Evolutionary conservation across 2,888 invertebrate genomes (phyloP).

Genomic region (Diploptera punctata): DNA sequence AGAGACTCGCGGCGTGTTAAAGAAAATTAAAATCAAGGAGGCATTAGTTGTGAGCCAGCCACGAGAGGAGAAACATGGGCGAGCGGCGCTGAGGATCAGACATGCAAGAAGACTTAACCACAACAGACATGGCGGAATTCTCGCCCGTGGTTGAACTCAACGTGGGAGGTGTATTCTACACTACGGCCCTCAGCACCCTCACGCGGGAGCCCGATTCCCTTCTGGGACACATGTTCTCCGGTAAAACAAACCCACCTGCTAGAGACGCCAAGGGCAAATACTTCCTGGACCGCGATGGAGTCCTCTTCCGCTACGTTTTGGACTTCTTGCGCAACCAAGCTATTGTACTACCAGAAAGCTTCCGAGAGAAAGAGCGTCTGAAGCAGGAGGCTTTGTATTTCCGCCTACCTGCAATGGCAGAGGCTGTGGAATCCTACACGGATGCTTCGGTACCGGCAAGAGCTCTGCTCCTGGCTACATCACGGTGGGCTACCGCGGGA

Average conservation of each 20-base stretch:
- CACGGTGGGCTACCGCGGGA: slow-evolving; percentile 95
- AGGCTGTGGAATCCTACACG: slow-evolving; percentile 60
- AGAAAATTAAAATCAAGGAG: slow-evolving; percentile 3
- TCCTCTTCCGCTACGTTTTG: slow-evolving; percentile 94
- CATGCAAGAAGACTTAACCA: slow-evolving; percentile 39
- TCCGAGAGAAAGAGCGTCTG: slow-evolving; percentile 83
- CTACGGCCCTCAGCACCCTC: slow-evolving; percentile 84
- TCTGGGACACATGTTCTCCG: slow-evolving; percentile 76
- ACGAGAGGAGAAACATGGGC: background rate
- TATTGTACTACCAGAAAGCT: slow-evolving; percentile 92
- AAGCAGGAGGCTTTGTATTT: slow-evolving; percentile 78
- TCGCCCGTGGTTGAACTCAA: slow-evolving; percentile 84
- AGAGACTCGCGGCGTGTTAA: slow-evolving; percentile 24
- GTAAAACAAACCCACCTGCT: slow-evolving; percentile 60
- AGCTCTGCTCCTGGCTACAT: slow-evolving; percentile 72
- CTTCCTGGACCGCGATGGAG: slow-evolving; percentile 97
- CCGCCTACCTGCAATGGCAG: slow-evolving; percentile 77
- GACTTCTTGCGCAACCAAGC: slow-evolving; percentile 94
- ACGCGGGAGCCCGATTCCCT: slow-evolving; percentile 79
- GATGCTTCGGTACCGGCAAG: slow-evolving; percentile 54
- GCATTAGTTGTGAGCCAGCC: background rate
- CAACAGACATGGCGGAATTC: slow-evolving; percentile 47
- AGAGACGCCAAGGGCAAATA: slow-evolving; percentile 85
- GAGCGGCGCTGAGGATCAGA: slow-evolving; percentile 19
- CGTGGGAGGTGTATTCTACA: slow-evolving; percentile 96